Evolutionary conservation across 2,888 invertebrate genomes (phyloP).

Genomic region (Zygaena filipendulae): DNA sequence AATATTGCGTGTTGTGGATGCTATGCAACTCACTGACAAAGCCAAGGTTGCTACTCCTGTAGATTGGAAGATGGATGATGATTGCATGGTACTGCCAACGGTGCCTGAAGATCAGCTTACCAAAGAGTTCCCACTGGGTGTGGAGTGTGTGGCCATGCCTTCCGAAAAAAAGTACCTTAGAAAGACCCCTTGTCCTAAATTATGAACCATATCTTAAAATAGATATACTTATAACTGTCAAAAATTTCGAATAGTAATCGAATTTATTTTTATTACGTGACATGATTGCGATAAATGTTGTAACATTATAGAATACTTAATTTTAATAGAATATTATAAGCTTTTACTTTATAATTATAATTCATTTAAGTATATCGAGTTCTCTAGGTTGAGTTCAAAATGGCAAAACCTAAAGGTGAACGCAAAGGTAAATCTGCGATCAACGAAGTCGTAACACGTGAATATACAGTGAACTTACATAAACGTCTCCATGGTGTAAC

Average conservation of each 20-base stretch:
- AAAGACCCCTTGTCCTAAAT: conserved; percentile 71
- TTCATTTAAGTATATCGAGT: no score
- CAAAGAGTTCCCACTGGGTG: conserved; percentile 76
- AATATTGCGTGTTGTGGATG: conserved; percentile 91
- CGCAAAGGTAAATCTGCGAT: conserved; percentile 97
- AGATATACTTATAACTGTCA: no score
- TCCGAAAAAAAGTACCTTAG: conserved; percentile 89
- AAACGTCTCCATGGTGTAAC: conserved; percentile 97
- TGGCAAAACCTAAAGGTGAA: conserved; percentile 89
- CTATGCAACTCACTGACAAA: conserved; percentile 87
- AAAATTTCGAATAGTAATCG: no score
- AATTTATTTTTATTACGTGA: no score
- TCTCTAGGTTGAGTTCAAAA: conserved; percentile 67
- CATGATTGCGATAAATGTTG: no score
- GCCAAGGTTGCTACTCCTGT: conserved; percentile 92
- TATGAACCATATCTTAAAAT: no score
- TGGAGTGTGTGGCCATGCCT: conserved; percentile 77
- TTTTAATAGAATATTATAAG: no score
- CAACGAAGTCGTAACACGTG: conserved; percentile 98
- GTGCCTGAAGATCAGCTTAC: conserved; percentile 76
- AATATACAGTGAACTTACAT: conserved; percentile 98
- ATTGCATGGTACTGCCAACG: conserved; percentile 91
- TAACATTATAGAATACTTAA: no score
- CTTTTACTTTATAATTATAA: no score
- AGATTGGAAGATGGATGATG: conserved; percentile 87